Evolutionary conservation across 2,113 vertebrate genomes (phyloP), one percentile per base, ranked within the genome.

Genomic region (Corapipo altera): DNA sequence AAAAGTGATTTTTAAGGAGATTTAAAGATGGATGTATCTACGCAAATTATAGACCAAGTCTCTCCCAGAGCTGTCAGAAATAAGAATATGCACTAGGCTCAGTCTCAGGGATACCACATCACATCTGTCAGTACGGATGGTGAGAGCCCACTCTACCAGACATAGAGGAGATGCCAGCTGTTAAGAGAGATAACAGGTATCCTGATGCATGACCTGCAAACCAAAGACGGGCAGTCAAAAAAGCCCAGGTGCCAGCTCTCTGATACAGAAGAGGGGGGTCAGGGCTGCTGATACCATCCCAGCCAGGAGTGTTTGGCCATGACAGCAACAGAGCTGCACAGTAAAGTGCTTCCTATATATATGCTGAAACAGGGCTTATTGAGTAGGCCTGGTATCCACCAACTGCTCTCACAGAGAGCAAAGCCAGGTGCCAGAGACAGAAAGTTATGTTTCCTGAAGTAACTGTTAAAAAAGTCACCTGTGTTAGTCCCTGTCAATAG

Each of bases 271-370:
- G 12, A 22, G 21, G 8, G 49, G 44, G 46, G 26, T 30, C 43
- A 33, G 67, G 58, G 37, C 44, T 82, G 15, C n/a, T 5, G 5
- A 11, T 13, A 21, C 23, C 43, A 30, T 11, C n/a, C 41, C 2
- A 1, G 23, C 8, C 3, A 5, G 20, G 33, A 52, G 37, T 1
- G 1, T 18, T 55, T 66, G 57, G 11, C 48, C 17, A 8, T 33
- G 48, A 71, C 57, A 61, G 27, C 37, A 79, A 35, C 19, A 27
- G 15, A 74, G 32, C 48, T 57, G 30, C 32, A 32, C 1, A 28
- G 61, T 9, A 32, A 85, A 62, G n/a, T 2, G 8, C 22, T 92
- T 78, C 51, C 32, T n/a, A 62, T 10, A 3, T 3, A 17, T 27
- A 16, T 6, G 6, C 33, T 8, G 5, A 54, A 74, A 15, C 2